These are phyloP conservation scores for Therioaphis trifolii DNA, from an alignment of 2,888 invertebrate genomes.

Conservation along the genomic window DNA sequence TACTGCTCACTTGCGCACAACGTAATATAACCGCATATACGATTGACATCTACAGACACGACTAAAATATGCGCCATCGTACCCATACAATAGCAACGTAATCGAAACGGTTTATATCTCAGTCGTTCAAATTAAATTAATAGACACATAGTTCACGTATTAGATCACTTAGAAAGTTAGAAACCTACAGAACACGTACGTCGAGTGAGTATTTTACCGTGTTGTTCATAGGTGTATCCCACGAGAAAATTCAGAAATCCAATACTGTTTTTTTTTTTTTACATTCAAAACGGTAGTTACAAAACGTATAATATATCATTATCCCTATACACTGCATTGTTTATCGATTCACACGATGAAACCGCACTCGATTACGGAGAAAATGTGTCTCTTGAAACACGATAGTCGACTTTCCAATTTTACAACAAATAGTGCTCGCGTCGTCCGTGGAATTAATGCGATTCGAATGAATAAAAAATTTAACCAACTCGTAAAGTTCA, in stretches of 20 bases:
- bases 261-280: background rate
- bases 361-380: conserved; percentile 21
- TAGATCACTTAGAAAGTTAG: conserved; percentile 14
- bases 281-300: conserved; percentile 15
- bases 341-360: conserved; percentile 48
- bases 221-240: background rate
- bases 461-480: background rate
- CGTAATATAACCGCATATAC: too few relatives aligned
- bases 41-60: too few relatives aligned
- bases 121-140: background rate
- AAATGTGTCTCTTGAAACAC: conserved; percentile 32
- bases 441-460: background rate
- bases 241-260: conserved; percentile 17
- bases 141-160: background rate
- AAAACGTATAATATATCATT: background rate
- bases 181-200: background rate
- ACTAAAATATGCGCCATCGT: too few relatives aligned
- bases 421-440: background rate
- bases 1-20: too few relatives aligned
- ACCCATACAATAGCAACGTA: too few relatives aligned
- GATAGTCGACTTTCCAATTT: conserved; percentile 46
- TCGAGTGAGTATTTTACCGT: background rate
- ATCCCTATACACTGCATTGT: background rate
- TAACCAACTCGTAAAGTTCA: background rate
- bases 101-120: too few relatives aligned